Conservation (phyloP, 2,888 invertebrate species). For the Drosophila imparisetae region DNA sequence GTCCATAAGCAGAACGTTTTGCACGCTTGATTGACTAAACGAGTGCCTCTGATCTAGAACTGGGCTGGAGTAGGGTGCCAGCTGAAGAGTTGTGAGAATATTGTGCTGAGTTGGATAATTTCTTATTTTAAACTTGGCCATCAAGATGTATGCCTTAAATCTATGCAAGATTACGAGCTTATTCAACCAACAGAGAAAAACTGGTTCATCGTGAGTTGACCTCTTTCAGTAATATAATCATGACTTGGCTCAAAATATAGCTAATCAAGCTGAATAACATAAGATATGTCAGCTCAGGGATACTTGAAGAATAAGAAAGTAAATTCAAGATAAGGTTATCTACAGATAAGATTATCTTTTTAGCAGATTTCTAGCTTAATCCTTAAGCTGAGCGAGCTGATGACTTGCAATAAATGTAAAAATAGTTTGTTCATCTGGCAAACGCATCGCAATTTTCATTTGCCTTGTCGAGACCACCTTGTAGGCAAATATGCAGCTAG, state of each 20-base stretch:
- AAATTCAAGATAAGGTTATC: neutral
- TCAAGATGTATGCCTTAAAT: neutral
- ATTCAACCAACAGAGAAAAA: neutral
- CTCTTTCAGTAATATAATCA: neutral
- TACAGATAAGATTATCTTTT: neutral
- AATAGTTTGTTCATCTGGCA: conserved; percentile 19
- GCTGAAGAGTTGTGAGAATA: conserved; percentile 23
- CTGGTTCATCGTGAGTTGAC: neutral
- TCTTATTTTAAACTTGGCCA: neutral
- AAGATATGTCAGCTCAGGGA: neutral
- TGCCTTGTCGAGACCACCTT: conserved; percentile 54
- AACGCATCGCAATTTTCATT: conserved; percentile 29
- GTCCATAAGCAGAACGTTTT: conserved; percentile 29
- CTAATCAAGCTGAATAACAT: neutral
- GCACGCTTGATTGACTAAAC: conserved; percentile 42
- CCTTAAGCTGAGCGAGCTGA: neutral
- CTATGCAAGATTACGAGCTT: neutral
- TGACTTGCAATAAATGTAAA: neutral
- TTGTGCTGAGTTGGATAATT: neutral
- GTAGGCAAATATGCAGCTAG: conserved; percentile 22
- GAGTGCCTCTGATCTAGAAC: neutral
- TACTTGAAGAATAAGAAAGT: neutral
- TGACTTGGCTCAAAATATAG: neutral
- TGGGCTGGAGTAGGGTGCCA: too few relatives aligned
- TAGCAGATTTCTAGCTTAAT: neutral